These are phyloP conservation scores for Poecilobothrus nobilitatus DNA, from an alignment of 2,888 invertebrate species.

Conservation along the genomic window DNA sequence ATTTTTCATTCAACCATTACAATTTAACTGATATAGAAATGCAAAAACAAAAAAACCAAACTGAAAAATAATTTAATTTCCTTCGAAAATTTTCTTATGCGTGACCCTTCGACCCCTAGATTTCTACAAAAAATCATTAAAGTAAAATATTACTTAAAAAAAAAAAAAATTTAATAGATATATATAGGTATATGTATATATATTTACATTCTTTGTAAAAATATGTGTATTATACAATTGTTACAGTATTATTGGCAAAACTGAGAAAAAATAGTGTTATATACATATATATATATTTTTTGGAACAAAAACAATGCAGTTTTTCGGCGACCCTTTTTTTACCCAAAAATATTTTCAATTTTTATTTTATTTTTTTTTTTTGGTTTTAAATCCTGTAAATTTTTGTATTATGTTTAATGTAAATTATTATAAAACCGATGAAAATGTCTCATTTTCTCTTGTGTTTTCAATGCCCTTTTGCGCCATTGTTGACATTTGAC, in stretches of 20 bases:
- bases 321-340: not conserved
- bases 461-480: conserved; percentile 6
- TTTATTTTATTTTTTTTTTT: not conserved
- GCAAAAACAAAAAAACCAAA: not conserved
- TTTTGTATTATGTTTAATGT: not conserved
- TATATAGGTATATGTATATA: too few species aligned
- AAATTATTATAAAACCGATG: not conserved
- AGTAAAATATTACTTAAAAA: too few species aligned
- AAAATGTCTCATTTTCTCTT: conserved; percentile 4
- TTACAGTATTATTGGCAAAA: not conserved
- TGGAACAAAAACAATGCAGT: not conserved
- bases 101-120: conserved; percentile 1
- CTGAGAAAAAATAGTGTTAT: not conserved
- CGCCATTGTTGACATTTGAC: conserved; percentile 11
- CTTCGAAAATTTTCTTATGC: not conserved
- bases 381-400: not conserved
- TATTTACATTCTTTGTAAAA: too few species aligned
- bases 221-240: too few species aligned
- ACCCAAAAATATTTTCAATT: too few species aligned
- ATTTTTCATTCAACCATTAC: not conserved
- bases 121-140: not conserved
- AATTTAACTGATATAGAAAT: too few species aligned
- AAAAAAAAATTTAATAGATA: too few species aligned
- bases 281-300: not conserved
- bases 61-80: not conserved